Evolutionary conservation across 2,113 vertebrate genomes (phyloP).

Genomic region (Zosterops pallidus): DNA sequence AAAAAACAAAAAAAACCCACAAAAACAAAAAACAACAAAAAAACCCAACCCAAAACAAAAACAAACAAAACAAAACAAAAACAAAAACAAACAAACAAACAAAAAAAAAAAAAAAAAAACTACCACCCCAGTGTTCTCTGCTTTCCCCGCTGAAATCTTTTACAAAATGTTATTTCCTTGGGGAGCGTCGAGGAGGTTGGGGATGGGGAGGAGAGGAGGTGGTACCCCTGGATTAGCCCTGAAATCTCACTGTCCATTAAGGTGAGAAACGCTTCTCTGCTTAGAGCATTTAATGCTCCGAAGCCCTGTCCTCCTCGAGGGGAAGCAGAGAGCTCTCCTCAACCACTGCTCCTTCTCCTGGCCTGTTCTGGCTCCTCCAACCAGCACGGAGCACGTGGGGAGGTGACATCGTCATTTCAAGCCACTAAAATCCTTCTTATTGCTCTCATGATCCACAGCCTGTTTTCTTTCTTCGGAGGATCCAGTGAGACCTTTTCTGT

Average conservation of each 20-base stretch:
- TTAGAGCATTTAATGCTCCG: accelerated
- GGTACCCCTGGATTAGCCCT: neutral
- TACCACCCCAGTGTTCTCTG: neutral
- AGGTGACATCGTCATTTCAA: neutral
- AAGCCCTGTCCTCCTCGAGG: neutral
- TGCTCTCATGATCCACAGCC: neutral
- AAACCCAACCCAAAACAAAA: no score
- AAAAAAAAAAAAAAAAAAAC: no score
- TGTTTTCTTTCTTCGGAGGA: neutral
- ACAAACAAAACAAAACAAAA: no score
- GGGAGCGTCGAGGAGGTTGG: accelerated
- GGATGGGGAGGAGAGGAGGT: accelerated
- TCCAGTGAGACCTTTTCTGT: neutral
- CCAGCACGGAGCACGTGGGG: accelerated
- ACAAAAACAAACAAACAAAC: no score
- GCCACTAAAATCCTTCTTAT: neutral
- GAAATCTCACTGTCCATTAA: no score
- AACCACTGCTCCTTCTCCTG: accelerated
- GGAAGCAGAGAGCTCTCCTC: neutral
- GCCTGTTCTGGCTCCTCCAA: neutral
- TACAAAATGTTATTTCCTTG: neutral
- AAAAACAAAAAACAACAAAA: no score
- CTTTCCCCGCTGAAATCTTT: accelerated
- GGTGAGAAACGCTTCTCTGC: neutral
- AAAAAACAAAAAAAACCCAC: no score